phyloP scores from a whole-genome alignment of 2,797 vertebrate species.

The Hypotaenidia philippensis region DNA sequence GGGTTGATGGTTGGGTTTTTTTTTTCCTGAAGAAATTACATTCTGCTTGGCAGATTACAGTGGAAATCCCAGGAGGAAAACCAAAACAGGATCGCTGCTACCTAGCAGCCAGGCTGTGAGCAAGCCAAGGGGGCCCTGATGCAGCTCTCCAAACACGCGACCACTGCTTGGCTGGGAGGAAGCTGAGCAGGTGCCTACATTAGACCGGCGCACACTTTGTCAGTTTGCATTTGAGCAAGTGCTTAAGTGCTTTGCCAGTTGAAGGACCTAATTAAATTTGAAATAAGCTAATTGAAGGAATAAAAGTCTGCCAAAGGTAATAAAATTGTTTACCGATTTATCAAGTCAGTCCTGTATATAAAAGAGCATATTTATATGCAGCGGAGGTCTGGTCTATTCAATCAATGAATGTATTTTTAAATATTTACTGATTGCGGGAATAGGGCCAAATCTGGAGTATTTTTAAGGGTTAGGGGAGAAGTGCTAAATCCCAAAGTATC shows the following conservation, averaged over 20 bases:
- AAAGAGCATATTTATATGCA: constrained; percentile 7
- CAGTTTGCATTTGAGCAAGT: constrained; percentile 21
- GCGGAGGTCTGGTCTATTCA: neutral
- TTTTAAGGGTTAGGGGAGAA: constrained; percentile 23
- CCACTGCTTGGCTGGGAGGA: neutral
- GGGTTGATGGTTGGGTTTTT: accelerated
- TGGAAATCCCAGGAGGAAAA: neutral
- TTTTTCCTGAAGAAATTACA: neutral
- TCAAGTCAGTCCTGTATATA: neutral
- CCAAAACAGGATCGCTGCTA: neutral
- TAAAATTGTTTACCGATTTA: constrained; percentile 62
- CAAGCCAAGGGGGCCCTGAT: neutral
- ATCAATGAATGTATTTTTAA: constrained; percentile 1
- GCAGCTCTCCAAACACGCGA: accelerated
- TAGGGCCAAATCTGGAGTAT: neutral
- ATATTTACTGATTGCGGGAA: constrained; percentile 53
- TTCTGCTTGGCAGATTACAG: neutral
- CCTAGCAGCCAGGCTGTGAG: neutral
- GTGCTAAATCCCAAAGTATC: neutral
- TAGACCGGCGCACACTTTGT: constrained; percentile 13
- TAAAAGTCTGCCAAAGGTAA: constrained; percentile 62
- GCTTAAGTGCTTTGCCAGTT: constrained; percentile 7
- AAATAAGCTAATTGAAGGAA: constrained; percentile 51
- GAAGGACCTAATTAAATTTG: constrained; percentile 48
- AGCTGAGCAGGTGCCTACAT: constrained; percentile 44